Conservation (phyloP, 2,797 vertebrate genomes). For the Malacoraja senta region DNA sequence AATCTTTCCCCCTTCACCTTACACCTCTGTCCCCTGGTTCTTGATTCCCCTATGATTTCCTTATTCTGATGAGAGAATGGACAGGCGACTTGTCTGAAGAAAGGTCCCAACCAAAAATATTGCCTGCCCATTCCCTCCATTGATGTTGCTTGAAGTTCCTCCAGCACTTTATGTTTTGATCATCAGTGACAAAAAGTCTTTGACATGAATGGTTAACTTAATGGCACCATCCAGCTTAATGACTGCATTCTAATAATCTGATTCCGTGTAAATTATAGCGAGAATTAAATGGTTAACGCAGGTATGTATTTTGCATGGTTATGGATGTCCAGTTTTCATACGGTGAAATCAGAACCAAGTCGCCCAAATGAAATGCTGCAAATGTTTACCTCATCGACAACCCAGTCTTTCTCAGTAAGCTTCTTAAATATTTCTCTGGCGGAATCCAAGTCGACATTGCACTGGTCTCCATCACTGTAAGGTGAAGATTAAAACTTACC, state of each 20-base stretch:
- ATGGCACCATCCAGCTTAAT: not conserved
- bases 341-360: not conserved
- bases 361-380: not conserved
- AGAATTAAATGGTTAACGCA: not conserved
- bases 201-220: too few species aligned
- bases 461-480: not conserved
- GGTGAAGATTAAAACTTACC: not conserved
- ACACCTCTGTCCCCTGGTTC: too few species aligned
- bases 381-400: not conserved
- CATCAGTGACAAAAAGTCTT: too few species aligned
- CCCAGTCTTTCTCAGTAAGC: not conserved
- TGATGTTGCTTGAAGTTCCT: too few species aligned
- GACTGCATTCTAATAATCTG: not conserved
- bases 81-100: too few species aligned
- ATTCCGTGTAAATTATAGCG: not conserved
- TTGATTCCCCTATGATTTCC: too few species aligned
- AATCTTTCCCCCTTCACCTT: too few species aligned
- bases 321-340: not conserved
- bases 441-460: not conserved
- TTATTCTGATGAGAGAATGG: too few species aligned
- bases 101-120: too few species aligned
- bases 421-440: conserved; percentile 5
- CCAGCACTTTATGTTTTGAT: too few species aligned
- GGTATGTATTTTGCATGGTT: not conserved
- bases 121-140: too few species aligned